Evolutionary conservation across 2,113 vertebrate genomes (phyloP).

Genomic region (Mustelus asterias): DNA sequence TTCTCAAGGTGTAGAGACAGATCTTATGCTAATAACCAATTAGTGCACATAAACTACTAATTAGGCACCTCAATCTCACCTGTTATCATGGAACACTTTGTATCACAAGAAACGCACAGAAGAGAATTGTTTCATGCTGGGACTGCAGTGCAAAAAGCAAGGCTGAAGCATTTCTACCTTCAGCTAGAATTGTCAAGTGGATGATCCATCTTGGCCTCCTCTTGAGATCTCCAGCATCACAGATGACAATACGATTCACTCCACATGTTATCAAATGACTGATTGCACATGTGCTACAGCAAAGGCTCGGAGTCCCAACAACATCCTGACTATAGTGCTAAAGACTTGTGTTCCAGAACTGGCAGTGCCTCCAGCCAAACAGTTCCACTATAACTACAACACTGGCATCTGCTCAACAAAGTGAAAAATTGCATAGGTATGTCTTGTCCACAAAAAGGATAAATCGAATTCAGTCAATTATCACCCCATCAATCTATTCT

Average conservation of each 20-base stretch:
- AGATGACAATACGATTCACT: background rate
- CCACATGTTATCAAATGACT: background rate
- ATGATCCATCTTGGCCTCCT: background rate
- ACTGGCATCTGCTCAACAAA: too few relatives aligned
- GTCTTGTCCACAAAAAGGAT: too few relatives aligned
- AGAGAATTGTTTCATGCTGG: background rate
- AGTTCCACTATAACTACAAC: too few relatives aligned
- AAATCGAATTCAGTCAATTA: too few relatives aligned
- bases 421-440: too few relatives aligned
- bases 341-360: background rate
- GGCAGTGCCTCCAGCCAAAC: background rate
- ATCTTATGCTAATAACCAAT: slow-evolving; percentile 19
- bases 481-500: too few relatives aligned
- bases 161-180: background rate
- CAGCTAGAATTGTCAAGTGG: background rate
- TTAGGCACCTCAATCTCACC: background rate
- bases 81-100: background rate
- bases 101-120: background rate
- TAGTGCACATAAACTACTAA: slow-evolving; percentile 22
- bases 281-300: background rate
- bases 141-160: background rate
- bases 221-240: background rate
- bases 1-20: background rate
- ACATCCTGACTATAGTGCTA: background rate
- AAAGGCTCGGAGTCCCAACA: background rate